Percentiles rank a stretch among this genome's conserved stretches.
These are phyloP conservation scores for Bellardia bayeri DNA, from an alignment of 2,888 invertebrate genomes.

Conservation along the genomic window DNA sequence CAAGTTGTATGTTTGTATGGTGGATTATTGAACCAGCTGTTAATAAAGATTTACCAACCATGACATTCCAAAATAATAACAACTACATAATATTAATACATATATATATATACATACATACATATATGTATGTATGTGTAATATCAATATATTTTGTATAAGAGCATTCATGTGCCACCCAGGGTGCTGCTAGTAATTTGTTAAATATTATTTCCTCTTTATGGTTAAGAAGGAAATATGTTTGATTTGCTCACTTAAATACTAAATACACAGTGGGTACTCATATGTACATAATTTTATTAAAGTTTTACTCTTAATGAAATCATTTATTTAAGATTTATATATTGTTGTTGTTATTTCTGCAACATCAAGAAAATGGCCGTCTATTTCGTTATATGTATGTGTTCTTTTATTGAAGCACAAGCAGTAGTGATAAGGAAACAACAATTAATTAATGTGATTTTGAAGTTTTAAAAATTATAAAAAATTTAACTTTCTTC, in stretches of 20 bases:
- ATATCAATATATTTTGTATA: background rate
- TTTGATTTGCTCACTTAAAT: background rate
- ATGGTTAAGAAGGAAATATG: background rate
- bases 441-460: no score
- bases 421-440: no score
- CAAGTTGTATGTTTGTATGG: background rate
- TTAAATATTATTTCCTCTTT: slow-evolving; percentile 22
- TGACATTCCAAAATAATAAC: slow-evolving; percentile 6
- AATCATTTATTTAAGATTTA: no score
- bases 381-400: no score
- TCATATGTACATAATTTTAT: background rate
- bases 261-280: background rate
- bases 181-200: slow-evolving; percentile 11
- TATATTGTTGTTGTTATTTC: no score
- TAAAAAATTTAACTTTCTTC: no score
- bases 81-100: background rate
- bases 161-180: background rate
- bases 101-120: background rate
- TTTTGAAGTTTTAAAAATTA: no score
- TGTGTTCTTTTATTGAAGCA: no score
- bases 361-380: no score
- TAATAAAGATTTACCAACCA: background rate
- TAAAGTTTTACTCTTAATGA: no score
- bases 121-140: background rate
- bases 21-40: slow-evolving; percentile 7